These are phyloP conservation scores for Mionectes macconnelli DNA, from an alignment of 2,113 vertebrate genomes.

Conservation along the genomic window DNA sequence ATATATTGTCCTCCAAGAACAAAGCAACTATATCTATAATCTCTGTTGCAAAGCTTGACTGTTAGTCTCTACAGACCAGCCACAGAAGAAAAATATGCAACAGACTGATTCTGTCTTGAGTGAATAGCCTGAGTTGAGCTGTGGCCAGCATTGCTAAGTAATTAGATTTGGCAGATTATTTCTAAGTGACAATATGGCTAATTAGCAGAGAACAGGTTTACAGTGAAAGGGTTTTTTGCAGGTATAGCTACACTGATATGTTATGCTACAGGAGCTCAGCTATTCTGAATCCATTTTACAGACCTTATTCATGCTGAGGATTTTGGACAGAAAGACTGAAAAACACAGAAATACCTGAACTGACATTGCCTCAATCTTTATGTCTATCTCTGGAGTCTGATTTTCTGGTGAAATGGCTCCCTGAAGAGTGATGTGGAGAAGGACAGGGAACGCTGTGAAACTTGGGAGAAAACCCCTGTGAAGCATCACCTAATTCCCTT, in stretches of 20 bases:
- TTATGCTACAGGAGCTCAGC: neutral
- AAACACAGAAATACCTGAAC: neutral
- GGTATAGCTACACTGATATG: neutral
- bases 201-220: conserved; percentile 13
- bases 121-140: neutral
- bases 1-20: neutral
- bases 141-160: neutral
- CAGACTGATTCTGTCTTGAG: neutral
- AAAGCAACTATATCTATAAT: neutral
- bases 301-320: neutral
- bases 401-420: neutral
- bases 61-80: neutral
- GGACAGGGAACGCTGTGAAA: neutral
- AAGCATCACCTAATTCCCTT: neutral
- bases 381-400: neutral
- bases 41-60: neutral
- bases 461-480: neutral
- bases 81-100: neutral
- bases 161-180: conserved; percentile 40
- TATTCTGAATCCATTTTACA: neutral
- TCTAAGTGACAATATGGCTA: neutral
- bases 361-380: neutral
- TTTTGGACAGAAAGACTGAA: neutral
- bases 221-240: neutral
- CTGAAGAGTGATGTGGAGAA: neutral